phyloP scores from a whole-genome alignment of 2,113 vertebrate genomes.

The Scatophagus argus region DNA sequence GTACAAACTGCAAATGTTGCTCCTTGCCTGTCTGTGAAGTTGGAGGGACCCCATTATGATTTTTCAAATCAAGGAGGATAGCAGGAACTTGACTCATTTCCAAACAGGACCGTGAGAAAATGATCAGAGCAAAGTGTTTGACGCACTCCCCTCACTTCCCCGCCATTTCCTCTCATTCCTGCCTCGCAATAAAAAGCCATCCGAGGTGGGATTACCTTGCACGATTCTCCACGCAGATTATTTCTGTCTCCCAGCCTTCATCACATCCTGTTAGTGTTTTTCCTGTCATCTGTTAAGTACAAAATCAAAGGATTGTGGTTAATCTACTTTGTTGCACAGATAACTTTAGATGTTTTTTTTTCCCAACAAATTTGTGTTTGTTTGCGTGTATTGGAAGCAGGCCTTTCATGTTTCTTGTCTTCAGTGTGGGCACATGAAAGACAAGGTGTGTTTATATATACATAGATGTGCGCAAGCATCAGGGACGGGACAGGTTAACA shows the following conservation, averaged over 20 bases:
- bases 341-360: too few relatives aligned
- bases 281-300: slow-evolving; percentile 44
- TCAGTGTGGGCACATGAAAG: slow-evolving; percentile 45
- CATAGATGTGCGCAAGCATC: slow-evolving; percentile 13
- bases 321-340: not conserved
- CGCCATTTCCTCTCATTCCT: slow-evolving; percentile 49
- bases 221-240: slow-evolving; percentile 20
- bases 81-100: slow-evolving; percentile 38
- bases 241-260: slow-evolving; percentile 57
- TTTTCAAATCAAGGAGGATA: slow-evolving; percentile 28
- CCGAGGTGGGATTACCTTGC: not conserved
- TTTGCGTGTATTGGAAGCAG: slow-evolving; percentile 4
- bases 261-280: slow-evolving; percentile 58
- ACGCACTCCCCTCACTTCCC: slow-evolving; percentile 41
- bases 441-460: slow-evolving; percentile 39
- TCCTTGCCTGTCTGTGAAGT: not conserved
- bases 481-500: slow-evolving; percentile 32
- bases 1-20: not conserved
- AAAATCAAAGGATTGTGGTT: slow-evolving; percentile 53
- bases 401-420: slow-evolving; percentile 4
- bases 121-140: slow-evolving; percentile 50
- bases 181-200: slow-evolving; percentile 32
- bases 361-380: not conserved
- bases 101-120: slow-evolving; percentile 59
- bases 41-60: slow-evolving; percentile 1